Percentiles rank a stretch among this genome's conserved stretches.
These are phyloP conservation scores for Cheirogaleus major DNA, from an alignment of 2,797 vertebrate species.

Conservation along the genomic window DNA sequence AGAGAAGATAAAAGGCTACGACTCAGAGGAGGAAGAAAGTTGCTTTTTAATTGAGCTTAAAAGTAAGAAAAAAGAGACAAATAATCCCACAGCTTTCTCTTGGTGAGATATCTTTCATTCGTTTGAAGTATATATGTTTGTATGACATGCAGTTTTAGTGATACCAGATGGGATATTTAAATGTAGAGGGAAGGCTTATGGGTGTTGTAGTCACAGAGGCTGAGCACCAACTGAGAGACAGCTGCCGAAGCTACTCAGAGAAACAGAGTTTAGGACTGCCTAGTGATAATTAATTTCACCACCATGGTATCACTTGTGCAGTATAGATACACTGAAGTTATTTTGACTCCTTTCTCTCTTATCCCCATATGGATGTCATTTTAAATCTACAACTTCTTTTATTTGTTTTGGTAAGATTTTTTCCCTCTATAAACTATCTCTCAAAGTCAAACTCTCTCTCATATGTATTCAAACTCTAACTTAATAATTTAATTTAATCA, in stretches of 20 bases:
- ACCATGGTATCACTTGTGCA: neutral
- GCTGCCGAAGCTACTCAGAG: neutral
- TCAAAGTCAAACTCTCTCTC: neutral
- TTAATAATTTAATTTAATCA: neutral
- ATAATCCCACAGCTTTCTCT: slow-evolving; percentile 60
- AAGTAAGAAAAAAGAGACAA: slow-evolving; percentile 68
- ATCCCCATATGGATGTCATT: neutral
- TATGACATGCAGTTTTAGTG: neutral
- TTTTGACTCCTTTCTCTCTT: neutral
- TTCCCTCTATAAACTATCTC: neutral
- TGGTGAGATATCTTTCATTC: slow-evolving; percentile 72
- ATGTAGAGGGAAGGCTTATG: neutral
- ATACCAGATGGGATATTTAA: slow-evolving; percentile 48
- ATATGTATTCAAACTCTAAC: neutral
- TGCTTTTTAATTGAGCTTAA: slow-evolving; percentile 81
- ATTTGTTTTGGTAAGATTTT: neutral
- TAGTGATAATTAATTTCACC: neutral
- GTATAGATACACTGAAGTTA: neutral
- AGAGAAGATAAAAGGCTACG: slow-evolving; percentile 80
- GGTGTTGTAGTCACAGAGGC: neutral
- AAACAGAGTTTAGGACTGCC: neutral
- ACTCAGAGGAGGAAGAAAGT: slow-evolving; percentile 57
- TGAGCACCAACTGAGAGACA: neutral
- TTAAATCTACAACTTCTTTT: neutral
- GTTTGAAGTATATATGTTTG: slow-evolving; percentile 7